These are phyloP conservation scores for Ellobium chinense DNA, from an alignment of 2,888 invertebrate species.

Conservation along the genomic window DNA sequence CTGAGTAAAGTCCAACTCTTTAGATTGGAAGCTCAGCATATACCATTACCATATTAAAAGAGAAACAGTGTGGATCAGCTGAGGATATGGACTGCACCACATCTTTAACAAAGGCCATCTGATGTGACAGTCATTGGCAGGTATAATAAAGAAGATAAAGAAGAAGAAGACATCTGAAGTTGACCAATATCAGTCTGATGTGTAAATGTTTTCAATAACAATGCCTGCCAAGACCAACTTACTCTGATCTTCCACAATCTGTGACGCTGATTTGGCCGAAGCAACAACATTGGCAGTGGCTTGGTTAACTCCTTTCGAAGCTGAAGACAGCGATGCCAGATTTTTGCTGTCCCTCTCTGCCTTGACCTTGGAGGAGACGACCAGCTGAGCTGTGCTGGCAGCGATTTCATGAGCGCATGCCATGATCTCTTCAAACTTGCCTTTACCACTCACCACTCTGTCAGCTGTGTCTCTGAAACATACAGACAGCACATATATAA, in stretches of 20 bases:
- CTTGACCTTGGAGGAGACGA: constrained; percentile 96
- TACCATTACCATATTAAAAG: too few relatives aligned
- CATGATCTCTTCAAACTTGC: constrained; percentile 94
- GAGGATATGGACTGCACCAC: too few relatives aligned
- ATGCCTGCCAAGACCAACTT: too few relatives aligned
- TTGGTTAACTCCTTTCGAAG: constrained; percentile 92
- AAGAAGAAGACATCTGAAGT: neutral
- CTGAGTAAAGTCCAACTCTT: too few relatives aligned
- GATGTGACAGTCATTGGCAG: too few relatives aligned
- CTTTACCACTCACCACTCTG: constrained; percentile 88
- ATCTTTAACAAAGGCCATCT: too few relatives aligned
- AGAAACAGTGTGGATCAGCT: too few relatives aligned
- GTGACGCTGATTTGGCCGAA: constrained; percentile 92
- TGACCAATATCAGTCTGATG: too few relatives aligned
- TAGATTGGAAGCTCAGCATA: too few relatives aligned
- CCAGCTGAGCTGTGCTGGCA: constrained; percentile 97
- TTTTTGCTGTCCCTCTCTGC: constrained; percentile 91
- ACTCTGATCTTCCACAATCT: constrained; percentile 91
- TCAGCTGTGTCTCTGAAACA: constrained; percentile 91
- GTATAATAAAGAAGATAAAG: neutral
- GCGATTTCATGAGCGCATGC: constrained; percentile 98
- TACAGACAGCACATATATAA: too few relatives aligned
- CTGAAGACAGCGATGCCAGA: constrained; percentile 89
- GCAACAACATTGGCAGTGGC: constrained; percentile 96
- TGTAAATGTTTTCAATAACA: neutral